A percentile compares a stretch with the other conserved stretches of the same genome.
Evolutionary conservation across 2,888 invertebrate species (phyloP).

Genomic region (Lumbricus terrestris): DNA sequence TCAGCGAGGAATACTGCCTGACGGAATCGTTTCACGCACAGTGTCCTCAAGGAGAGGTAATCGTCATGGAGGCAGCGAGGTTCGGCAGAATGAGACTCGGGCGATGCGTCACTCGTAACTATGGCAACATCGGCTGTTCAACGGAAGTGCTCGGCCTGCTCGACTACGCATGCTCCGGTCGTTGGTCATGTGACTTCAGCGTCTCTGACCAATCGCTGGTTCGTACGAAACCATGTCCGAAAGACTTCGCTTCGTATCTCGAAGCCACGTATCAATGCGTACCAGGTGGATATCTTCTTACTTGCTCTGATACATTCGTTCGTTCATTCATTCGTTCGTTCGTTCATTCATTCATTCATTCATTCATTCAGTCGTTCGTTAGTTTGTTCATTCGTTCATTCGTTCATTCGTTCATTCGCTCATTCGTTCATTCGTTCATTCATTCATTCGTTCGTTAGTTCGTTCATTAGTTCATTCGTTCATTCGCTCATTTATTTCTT

Average conservation of each 20-base stretch:
- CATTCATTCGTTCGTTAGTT: not conserved
- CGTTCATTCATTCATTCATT: not conserved
- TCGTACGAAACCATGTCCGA: conserved; percentile 39
- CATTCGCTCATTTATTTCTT: no score
- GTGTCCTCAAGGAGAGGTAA: conserved; percentile 23
- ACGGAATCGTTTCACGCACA: conserved; percentile 32
- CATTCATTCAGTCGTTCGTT: not conserved
- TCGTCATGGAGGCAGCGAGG: conserved; percentile 29
- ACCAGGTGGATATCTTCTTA: conserved; percentile 26
- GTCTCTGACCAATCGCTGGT: conserved; percentile 37
- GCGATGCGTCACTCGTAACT: conserved; percentile 36
- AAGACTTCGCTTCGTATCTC: conserved; percentile 39
- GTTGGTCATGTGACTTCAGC: conserved; percentile 35
- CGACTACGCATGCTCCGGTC: conserved; percentile 37
- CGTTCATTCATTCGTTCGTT: not conserved
- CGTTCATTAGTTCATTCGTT: not conserved
- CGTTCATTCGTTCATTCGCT: not conserved
- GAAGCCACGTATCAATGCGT: conserved; percentile 36
- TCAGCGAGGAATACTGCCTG: conserved; percentile 29
- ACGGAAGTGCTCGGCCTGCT: conserved; percentile 33
- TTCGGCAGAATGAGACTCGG: conserved; percentile 35
- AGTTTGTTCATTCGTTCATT: not conserved
- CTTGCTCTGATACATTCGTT: not conserved
- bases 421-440: not conserved
- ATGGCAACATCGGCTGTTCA: conserved; percentile 34